Evolutionary conservation across 2,113 vertebrate genomes (phyloP).

Genomic region (Corynorhinus townsendii): DNA sequence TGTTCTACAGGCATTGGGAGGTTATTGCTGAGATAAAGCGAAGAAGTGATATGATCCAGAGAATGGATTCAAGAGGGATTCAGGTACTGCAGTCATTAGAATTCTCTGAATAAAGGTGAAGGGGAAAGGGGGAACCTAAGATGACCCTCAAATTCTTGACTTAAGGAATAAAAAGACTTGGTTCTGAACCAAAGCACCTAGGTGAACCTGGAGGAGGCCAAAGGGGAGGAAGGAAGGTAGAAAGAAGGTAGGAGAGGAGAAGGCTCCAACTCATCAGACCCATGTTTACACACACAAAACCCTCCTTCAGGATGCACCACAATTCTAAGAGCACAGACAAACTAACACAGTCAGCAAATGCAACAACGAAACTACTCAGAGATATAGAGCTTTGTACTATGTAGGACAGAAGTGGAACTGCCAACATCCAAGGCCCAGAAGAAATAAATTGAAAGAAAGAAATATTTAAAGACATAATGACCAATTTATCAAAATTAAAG

Average conservation of each 20-base stretch:
- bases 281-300: too few species aligned
- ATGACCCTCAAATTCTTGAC: neutral
- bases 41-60: neutral
- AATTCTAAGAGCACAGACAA: neutral
- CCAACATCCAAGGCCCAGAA: neutral
- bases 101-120: neutral
- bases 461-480: neutral
- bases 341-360: neutral
- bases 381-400: neutral
- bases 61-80: neutral
- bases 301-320: neutral
- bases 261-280: neutral
- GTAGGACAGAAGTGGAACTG: neutral
- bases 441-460: neutral
- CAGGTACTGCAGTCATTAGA: neutral
- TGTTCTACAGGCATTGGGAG: neutral
- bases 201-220: neutral
- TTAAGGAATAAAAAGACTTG: neutral
- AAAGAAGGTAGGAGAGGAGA: neutral
- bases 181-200: neutral
- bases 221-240: neutral
- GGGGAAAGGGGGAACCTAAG: neutral
- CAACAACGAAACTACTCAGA: neutral
- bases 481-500: neutral
- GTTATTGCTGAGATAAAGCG: neutral